Conservation (phyloP, 2,888 invertebrate genomes). For the Orthonevra nobilis region DNA sequence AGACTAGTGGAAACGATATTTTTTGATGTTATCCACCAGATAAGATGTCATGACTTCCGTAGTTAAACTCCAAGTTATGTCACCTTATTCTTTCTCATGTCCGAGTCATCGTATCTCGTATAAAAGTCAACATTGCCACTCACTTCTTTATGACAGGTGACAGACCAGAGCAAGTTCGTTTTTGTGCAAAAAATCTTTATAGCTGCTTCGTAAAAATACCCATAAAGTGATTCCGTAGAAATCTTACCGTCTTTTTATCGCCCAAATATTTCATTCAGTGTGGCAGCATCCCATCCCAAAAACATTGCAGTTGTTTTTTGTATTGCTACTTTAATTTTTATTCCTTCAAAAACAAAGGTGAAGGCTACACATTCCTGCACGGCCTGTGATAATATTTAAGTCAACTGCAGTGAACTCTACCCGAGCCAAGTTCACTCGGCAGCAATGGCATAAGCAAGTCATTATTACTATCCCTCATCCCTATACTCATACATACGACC, state of each 20-base stretch:
- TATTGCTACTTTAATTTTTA: slow-evolving; percentile 48
- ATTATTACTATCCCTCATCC: slow-evolving; percentile 54
- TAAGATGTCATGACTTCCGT: too few relatives aligned
- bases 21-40: too few relatives aligned
- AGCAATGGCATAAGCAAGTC: slow-evolving; percentile 40
- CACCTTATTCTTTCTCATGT: not conserved
- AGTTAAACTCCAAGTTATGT: too few relatives aligned
- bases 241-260: slow-evolving; percentile 48
- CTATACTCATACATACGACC: slow-evolving; percentile 1
- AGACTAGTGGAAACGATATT: too few relatives aligned
- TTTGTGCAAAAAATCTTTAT: slow-evolving; percentile 53
- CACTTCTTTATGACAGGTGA: slow-evolving; percentile 12
- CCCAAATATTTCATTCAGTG: slow-evolving; percentile 20
- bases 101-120: slow-evolving; percentile 20
- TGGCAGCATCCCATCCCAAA: slow-evolving; percentile 16
- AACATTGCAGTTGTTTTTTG: slow-evolving; percentile 26
- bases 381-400: slow-evolving; percentile 35
- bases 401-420: slow-evolving; percentile 15
- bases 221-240: slow-evolving; percentile 26
- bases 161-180: slow-evolving; percentile 3
- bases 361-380: slow-evolving; percentile 46
- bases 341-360: slow-evolving; percentile 60
- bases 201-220: not conserved
- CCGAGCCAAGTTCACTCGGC: slow-evolving; percentile 54
- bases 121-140: slow-evolving; percentile 27